Conservation (phyloP, 35 echinoderm and acorn worm species). For the Lytechinus variegatus region DNA sequence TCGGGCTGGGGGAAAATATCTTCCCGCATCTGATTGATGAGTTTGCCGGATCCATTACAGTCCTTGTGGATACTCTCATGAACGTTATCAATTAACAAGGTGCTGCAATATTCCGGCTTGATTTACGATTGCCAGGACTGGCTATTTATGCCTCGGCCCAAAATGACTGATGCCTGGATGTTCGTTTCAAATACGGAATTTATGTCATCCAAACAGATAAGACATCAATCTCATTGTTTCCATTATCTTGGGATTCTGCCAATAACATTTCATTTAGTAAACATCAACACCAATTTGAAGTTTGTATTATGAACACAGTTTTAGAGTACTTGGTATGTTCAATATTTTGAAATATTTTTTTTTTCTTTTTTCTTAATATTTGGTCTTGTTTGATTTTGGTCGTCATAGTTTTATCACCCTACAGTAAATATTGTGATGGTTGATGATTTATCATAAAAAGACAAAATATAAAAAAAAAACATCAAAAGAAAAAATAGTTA, state of each 20-base stretch:
- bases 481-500: no score
- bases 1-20: neutral
- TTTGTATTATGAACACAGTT: no score
- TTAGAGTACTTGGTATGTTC: no score
- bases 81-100: slow-evolving; percentile 2
- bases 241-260: neutral
- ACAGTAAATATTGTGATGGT: no score
- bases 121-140: neutral
- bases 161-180: neutral
- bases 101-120: neutral
- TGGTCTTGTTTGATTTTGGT: no score
- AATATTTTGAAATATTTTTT: no score
- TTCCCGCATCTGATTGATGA: neutral
- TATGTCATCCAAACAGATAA: neutral
- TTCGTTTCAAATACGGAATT: neutral
- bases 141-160: neutral
- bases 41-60: neutral
- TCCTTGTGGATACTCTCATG: neutral
- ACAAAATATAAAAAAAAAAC: no score
- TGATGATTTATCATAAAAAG: no score
- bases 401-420: no score
- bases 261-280: neutral
- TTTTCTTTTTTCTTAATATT: no score
- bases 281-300: no score
- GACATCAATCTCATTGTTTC: neutral